Base-by-base conservation (phyloP, 2,888 invertebrate species). In the Agonopterix subpropinquella region DNA sequence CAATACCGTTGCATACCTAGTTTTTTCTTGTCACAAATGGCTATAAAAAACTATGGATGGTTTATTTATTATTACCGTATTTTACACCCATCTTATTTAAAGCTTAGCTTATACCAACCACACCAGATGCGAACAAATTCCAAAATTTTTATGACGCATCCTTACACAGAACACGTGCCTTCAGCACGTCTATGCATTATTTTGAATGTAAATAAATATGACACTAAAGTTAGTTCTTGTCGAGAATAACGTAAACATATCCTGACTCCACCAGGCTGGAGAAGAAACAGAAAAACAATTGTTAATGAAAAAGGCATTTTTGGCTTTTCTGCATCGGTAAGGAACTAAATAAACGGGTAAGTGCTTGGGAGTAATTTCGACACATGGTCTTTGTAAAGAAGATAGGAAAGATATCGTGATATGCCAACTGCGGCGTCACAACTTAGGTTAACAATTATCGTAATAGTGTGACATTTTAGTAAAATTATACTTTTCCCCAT, bases 181-280 rank as follows among this genome's bases (percentile, higher is more conserved):
- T 53, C 55, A 58, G 58, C 59, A 61, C 62, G 62, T 54, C 58
- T 59, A 60, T 61, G 73, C 71, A 73, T 74, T 77, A 78, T 80
- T 71, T 70, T 73, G 61, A 74, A 79, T 69, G 77, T 85, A 84
- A 81, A 86, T 80, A 85, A 84, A 85, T 81, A 82, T 73, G 63
- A 69, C 73, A 67, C 69, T 75, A 73, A 74, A 73, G 61, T 64
- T 70, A 61, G 65, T 62, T 64, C 61, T 70, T 45, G 42, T 63
- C 59, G 65, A 61, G 59, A 53, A 52, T 62, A 62, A 64, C 77
- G 75, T 85, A 86, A 83, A 85, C 80, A 83, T 59, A 73, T 74
- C 83, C 79, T 81, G 28, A 28, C 28, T 5, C 28, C 28, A 28
- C 28, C 28, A 28, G 28, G 28, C 28, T 5, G 28, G 28, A 28